Conservation (phyloP, 1,140 invertebrate genomes). For the Apis cerana region DNA sequence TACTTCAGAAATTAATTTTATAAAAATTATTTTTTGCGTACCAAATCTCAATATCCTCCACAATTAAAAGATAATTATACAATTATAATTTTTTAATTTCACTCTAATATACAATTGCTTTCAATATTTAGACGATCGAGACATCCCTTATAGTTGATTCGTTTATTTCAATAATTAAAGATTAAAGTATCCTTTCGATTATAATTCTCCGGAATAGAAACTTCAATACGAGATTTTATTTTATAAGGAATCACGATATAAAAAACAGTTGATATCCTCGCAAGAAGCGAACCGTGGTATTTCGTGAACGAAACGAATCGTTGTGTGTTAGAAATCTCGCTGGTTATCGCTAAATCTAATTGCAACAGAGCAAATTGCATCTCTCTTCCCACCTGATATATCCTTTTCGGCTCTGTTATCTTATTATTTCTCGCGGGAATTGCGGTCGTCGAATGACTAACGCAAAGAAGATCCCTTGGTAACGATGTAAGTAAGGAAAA, state of each 20-base stretch:
- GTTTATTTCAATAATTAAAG: not conserved
- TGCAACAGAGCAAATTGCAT: slow-evolving; percentile 8
- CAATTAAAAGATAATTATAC: too few relatives aligned
- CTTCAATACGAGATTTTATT: not conserved
- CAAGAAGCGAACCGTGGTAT: not conserved
- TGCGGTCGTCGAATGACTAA: not conserved
- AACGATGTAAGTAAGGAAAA: slow-evolving; percentile 10
- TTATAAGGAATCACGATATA: not conserved
- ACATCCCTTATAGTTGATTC: too few relatives aligned
- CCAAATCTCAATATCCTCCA: too few relatives aligned
- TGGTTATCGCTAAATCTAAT: slow-evolving; percentile 21
- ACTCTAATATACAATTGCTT: too few relatives aligned
- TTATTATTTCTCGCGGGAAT: slow-evolving; percentile 17
- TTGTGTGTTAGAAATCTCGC: too few relatives aligned
- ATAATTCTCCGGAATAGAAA: not conserved
- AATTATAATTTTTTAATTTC: too few relatives aligned
- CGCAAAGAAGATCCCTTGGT: not conserved
- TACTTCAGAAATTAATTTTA: too few relatives aligned
- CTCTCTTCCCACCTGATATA: not conserved
- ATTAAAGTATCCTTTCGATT: not conserved
- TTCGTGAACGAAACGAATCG: not conserved
- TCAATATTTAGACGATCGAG: too few relatives aligned
- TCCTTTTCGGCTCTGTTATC: not conserved
- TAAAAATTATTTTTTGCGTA: too few relatives aligned
- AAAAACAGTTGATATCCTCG: not conserved